phyloP scores from a whole-genome alignment of 2,797 vertebrate species.

The Crenuchus spilurus region DNA sequence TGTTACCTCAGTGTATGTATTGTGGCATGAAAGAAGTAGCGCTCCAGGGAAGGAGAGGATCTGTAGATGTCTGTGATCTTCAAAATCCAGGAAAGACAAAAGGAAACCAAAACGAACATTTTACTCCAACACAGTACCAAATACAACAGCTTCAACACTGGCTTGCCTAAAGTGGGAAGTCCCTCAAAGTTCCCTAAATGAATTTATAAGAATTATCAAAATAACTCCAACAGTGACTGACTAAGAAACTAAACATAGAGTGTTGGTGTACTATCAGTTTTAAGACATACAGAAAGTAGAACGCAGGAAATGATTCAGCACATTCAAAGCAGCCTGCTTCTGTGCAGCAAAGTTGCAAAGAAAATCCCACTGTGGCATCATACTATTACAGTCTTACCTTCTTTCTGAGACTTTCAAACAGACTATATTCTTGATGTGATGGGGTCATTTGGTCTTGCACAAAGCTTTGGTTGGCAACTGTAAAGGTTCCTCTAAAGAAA shows the following conservation, averaged over 20 bases:
- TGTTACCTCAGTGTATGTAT: slow-evolving; percentile 21
- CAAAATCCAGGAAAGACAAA: background rate
- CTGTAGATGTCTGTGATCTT: slow-evolving; percentile 22
- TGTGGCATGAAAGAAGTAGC: slow-evolving; percentile 20
- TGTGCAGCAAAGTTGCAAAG: background rate
- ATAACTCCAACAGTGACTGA: too few species aligned
- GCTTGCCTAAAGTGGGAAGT: background rate
- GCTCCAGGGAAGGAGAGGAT: slow-evolving; percentile 21
- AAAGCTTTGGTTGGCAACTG: slow-evolving; percentile 29
- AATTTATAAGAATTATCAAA: background rate
- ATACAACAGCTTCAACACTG: background rate
- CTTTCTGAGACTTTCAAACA: background rate
- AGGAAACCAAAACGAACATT: slow-evolving; percentile 5
- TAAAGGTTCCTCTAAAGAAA: slow-evolving; percentile 54
- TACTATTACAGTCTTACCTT: slow-evolving; percentile 26
- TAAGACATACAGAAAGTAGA: background rate
- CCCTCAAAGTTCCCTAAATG: background rate
- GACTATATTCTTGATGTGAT: background rate
- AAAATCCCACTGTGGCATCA: background rate
- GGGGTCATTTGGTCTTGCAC: background rate
- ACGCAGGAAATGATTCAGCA: background rate
- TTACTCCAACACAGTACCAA: background rate
- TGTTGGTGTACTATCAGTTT: background rate
- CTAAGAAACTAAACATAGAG: background rate
- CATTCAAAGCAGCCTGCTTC: background rate